Evolutionary conservation across 2,797 vertebrate genomes (phyloP), one percentile per base, ranked within the genome.

Genomic region (Micrastur ruficollis): DNA sequence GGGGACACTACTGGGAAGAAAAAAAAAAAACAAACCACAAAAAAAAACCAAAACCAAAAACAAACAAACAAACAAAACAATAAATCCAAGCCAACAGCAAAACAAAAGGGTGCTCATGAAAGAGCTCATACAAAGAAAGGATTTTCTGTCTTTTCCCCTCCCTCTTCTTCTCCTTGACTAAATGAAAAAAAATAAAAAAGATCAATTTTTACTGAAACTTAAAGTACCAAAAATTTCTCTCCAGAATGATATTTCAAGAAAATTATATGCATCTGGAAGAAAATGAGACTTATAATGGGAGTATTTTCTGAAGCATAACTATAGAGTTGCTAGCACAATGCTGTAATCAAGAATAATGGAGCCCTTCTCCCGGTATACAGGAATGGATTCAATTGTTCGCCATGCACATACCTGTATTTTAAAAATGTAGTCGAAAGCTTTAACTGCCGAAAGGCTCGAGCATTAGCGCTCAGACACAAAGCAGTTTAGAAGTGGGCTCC

Each of bases 271-370:
- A 92, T 93, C 84, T 78, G 58, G 61, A 65, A 95, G 92, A 92
- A 96, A 96, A 96, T 91, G 66, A 91, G 80, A 66, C 63, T 86
- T 90, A 72, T 67, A 95, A 92, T 85, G 56, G 86, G 95, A 76
- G 95, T 84, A 90, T 95, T 93, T 97, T 96, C 91, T 93, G 76
- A 93, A 93, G 73, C 59, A 53, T 85, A 94, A 92, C 90, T 80
- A 27, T 55, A 94, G 73, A 56, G 59, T 73, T 94, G 70, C 83
- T 89, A 82, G 40, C 80, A 96, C 88, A 94, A 93, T 93, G 63
- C 81, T 86, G 83, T 96, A 95, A 97, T 95, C 82, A 86, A 94
- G 93, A 95, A 94, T 95, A 97, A 97, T 90, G 78, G 83, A 95
- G 56, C 55, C 81, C 74, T 90, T 97, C 6, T 2, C 71, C 49